A percentile compares a stretch with the other conserved stretches of the same genome.
phyloP scores from a whole-genome alignment of 1,140 invertebrate genomes.

The Ganaspis sp. region DNA sequence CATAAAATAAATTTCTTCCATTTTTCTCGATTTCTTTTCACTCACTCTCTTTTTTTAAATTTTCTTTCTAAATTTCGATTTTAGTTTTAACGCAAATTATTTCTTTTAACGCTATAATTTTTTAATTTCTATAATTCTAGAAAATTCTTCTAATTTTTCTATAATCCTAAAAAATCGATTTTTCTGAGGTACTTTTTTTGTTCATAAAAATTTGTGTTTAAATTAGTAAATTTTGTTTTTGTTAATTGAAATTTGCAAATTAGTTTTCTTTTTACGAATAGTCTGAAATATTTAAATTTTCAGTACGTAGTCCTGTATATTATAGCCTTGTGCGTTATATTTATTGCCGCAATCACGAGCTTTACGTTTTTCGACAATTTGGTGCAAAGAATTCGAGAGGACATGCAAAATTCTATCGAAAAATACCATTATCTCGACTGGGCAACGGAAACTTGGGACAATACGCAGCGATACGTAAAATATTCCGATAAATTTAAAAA shows the following conservation, averaged over 20 bases:
- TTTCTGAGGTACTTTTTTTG: too few species aligned
- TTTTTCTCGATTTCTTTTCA: too few species aligned
- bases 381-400: slow-evolving; percentile 48
- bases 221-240: too few species aligned
- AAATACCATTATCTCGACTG: slow-evolving; percentile 51
- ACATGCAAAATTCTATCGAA: slow-evolving; percentile 55
- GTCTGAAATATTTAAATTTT: slow-evolving; percentile 21
- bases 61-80: too few species aligned
- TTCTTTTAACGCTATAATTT: too few species aligned
- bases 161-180: too few species aligned
- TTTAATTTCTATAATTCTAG: too few species aligned
- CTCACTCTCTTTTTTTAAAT: too few species aligned
- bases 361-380: slow-evolving; percentile 59
- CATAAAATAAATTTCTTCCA: too few species aligned
- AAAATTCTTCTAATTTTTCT: too few species aligned
- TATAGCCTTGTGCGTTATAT: slow-evolving; percentile 48
- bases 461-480: slow-evolving; percentile 62
- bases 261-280: background rate
- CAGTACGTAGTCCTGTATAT: slow-evolving; percentile 54
- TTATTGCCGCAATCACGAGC: slow-evolving; percentile 54
- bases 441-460: slow-evolving; percentile 60
- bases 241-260: slow-evolving; percentile 12
- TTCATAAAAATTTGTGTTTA: too few species aligned
- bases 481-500: background rate
- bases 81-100: too few species aligned